Percentiles rank a stretch among this genome's conserved stretches.
phyloP scores from a whole-genome alignment of 1,140 invertebrate genomes.

The Eueides isabella region DNA sequence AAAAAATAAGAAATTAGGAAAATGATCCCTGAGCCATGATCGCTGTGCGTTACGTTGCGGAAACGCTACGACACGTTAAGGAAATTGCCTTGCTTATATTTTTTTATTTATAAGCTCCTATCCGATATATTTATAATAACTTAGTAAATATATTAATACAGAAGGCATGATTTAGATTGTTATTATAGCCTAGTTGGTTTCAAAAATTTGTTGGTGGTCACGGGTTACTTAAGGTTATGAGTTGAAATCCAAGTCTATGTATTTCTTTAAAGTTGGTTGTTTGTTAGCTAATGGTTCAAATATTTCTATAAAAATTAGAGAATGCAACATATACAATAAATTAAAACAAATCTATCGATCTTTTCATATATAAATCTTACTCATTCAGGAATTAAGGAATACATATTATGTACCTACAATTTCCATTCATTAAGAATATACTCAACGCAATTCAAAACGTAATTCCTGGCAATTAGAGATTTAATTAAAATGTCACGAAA shows the following conservation, averaged over 20 bases:
- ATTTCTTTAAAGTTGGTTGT: too few relatives aligned
- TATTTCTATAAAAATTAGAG: background rate
- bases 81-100: conserved; percentile 21
- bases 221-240: too few relatives aligned
- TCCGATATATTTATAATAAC: background rate
- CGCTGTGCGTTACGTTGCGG: conserved; percentile 25
- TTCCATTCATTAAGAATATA: background rate
- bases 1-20: conserved; percentile 37
- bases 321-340: background rate
- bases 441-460: conserved; percentile 23
- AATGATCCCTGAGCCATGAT: conserved; percentile 28
- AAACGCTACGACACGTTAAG: conserved; percentile 20
- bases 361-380: background rate
- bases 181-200: too few relatives aligned
- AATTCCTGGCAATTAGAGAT: conserved; percentile 34
- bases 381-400: too few relatives aligned
- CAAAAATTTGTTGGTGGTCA: too few relatives aligned
- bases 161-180: too few relatives aligned
- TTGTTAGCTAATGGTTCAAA: too few relatives aligned
- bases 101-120: conserved; percentile 1
- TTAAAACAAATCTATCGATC: background rate
- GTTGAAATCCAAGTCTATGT: too few relatives aligned
- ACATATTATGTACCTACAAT: background rate
- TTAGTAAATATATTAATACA: background rate
- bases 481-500: conserved; percentile 40